Percentiles rank a stretch among this genome's conserved stretches.
phyloP scores from a whole-genome alignment of 2,797 vertebrate genomes.

The Nannoperca obscura region DNA sequence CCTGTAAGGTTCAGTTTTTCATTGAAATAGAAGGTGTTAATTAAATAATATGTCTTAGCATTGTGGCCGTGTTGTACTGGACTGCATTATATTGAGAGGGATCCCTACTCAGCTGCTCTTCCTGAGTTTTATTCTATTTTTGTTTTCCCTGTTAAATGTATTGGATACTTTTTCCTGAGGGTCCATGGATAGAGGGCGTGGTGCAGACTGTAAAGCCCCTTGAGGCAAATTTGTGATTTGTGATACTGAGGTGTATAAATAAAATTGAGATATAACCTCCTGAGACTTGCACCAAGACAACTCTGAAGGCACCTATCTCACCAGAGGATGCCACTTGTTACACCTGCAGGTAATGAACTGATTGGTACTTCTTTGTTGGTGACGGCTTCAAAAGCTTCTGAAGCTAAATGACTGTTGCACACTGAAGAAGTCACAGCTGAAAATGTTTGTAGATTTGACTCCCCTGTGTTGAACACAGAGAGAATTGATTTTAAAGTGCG shows the following conservation, averaged over 20 bases:
- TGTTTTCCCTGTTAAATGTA: too few relatives aligned
- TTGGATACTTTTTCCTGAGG: too few relatives aligned
- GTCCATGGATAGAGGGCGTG: too few relatives aligned
- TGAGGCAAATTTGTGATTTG: too few relatives aligned
- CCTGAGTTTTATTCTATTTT: too few relatives aligned
- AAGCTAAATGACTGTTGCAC: neutral
- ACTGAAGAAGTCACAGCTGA: neutral
- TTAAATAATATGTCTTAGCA: neutral
- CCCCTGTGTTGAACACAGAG: neutral
- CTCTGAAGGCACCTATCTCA: neutral
- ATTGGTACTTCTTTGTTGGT: neutral
- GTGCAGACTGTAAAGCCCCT: too few relatives aligned
- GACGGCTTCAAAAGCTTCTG: neutral
- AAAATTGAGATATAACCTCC: neutral
- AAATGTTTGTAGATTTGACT: neutral
- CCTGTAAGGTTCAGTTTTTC: too few relatives aligned
- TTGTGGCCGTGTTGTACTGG: neutral
- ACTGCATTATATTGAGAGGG: too few relatives aligned
- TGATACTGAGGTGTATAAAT: too few relatives aligned
- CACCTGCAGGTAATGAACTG: constrained; percentile 15
- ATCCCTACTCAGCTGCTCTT: too few relatives aligned
- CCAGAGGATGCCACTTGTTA: neutral
- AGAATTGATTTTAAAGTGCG: neutral
- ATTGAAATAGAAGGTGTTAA: neutral
- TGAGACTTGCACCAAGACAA: neutral